Conservation (phyloP, 1,140 invertebrate genomes). For the Drosophila melanogaster region Release_6_plus_ISO1_MT NC_004354.4:354001-354500, state of each 20-base stretch:
- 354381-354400: constrained; percentile 25
- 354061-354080: too few relatives aligned
- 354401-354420: constrained; percentile 20
- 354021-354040: not conserved
- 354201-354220: constrained; percentile 7
- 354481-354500: constrained; percentile 10
- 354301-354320: constrained; percentile 74
- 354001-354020: not conserved
- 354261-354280: constrained; percentile 19
- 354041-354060: not conserved
- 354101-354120: not conserved
- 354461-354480: not conserved
- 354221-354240: constrained; percentile 22
- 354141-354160: too few relatives aligned
- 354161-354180: too few relatives aligned
- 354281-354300: constrained; percentile 24
- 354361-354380: constrained; percentile 11
- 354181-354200: constrained; percentile 13
- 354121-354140: too few relatives aligned
- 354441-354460: too few relatives aligned
- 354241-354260: constrained; percentile 18
- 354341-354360: constrained; percentile 6
- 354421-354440: constrained; percentile 8
- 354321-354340: constrained; percentile 12
- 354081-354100: not conserved